Base-by-base conservation (phyloP, 1,140 invertebrate species). In the Penaeus japonicus region DNA sequence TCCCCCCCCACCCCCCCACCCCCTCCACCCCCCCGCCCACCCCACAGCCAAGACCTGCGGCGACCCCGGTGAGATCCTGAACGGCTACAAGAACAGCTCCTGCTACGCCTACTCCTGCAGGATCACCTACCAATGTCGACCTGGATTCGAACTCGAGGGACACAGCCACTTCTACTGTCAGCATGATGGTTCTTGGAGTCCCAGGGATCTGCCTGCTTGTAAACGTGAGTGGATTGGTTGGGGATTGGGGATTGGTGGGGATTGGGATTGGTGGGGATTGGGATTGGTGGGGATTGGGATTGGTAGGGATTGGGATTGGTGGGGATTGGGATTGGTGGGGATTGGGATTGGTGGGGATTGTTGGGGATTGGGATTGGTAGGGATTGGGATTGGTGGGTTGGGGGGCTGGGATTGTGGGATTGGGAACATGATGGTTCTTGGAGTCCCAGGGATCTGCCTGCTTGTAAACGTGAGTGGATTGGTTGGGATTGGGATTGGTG, bases 81-180 rank as follows among this genome's bases (percentile, higher is more conserved):
- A 99, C 91, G 98, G 98, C 30, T 96, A 96, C 95, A 96, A 98
- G 91, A 96, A 97, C 18, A 97, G 97, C 0, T 96, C 97, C 91
- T 97, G 97, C 91, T 97, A 98, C 92, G 97, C 96, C 0, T 99
- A 96, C 92, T 96, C 97, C 5, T 98, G 98, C 92, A 94, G 95
- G 10, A 96, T 99, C 2, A 96, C 95, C 20, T 99, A 99, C 91
- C 95, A 97, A 85, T 99, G 98, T 92, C 95, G 96, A 20, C 96
- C 97, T 75, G 97, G 97, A 0, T 99, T 97, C 92, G 97, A 99
- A 92, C 93, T 99, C 80, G 95, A 97, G 12, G 98, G 98, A 32
- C 95, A 95, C 89, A 94, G 95, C 0, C 97, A 39, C 39, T 39
- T 39, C 39, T 39, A 39, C 39, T 39, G 39, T 4, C 39, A 39